Base-by-base conservation (phyloP, 1,140 invertebrate species). In the Drosophila quadrilineata region DNA sequence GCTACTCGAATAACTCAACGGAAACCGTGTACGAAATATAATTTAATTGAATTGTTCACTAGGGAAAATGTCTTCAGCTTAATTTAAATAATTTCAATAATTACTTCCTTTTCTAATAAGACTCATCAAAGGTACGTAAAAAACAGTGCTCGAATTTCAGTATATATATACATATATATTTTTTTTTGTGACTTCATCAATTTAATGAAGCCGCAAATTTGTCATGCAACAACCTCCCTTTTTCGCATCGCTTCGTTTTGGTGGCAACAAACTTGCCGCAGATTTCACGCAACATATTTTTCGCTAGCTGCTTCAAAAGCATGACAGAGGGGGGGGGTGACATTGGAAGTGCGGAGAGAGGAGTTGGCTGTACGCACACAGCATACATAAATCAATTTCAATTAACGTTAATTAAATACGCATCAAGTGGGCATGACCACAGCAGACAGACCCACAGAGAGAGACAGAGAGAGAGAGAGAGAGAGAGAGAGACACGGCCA, bases 361-460 rank as follows among this genome's bases (percentile, higher is more conserved):
- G 16, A 38, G 14, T 6, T 12, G 22, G 14, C 16, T n/a, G 72
- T 84, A 85, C 79, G 79, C 70, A 63, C 57, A 49, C 67, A 75
- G 80, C 79, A 86, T 85, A 79, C 71, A 86, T 85, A 86, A 85
- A 85, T 86, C 80, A 86, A 86, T 86, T 86, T 79, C 80, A 85
- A 85, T 86, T 85, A 85, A 80, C 79, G 71, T 85, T 85, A 85
- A 85, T 86, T 85, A 85, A 85, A 85, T 85, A 85, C 80, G 80
- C 79, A 85, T 85, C 68, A 85, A 85, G 80, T 85, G 80, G 80
- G 74, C 80, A 75, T 86, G 80, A 84, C 79, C 79, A 84, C 77
- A 84, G 64, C 62, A 40, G 49, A 53, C 33, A 38, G 14, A 19
- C 33, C 6, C 28, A n/a, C 4, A 41, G 9, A 10, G 31, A 26